Base-by-base conservation (phyloP, 2,797 vertebrate genomes). In the Syndactyla subalaris region DNA sequence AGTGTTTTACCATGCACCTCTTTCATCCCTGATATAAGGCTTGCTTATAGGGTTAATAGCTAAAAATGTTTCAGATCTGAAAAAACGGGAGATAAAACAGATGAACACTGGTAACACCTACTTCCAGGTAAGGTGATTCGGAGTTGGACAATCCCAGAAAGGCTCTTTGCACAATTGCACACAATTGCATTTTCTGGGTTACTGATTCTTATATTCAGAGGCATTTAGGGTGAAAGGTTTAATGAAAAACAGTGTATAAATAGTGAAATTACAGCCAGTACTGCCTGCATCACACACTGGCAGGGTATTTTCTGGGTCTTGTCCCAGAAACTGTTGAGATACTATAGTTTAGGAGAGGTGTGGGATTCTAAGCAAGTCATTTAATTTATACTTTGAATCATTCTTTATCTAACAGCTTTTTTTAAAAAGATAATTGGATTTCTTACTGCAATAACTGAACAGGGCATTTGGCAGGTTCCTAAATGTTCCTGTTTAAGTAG, bases 231-330 rank as follows among this genome's bases (percentile, higher is more conserved):
- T 83, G 76, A 57, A 85, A 80, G 21, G 46, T 74, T 26, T 74
- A 71, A 88, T 27, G 43, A 85, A 93, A 72, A 71, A 6, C 46
- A 23, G n/a, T 30, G 29, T 54, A 41, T 80, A 86, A 90, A 55
- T 43, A 75, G 54, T 57, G 70, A 74, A 83, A 81, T 71, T 45
- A 55, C 38, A n/a, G 7, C 58, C 21, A 49, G 21, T 46, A 48
- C 39, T 89, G 57, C 34, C 59, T 84, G 62, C 57, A 49, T 72
- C 70, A 46, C 51, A 65, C 30, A 74, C 0, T 3, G 74, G 34
- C 82, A 78, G 46, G 71, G 49, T 86, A 13, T 90, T 92, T 87
- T 80, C 65, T 90, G 83, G 41, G 80, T 83, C 70, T 94, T 66
- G 67, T 93, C 86, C 80, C 80, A 95, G 80, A 81, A 88, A 85